Evolutionary conservation across 2,113 vertebrate genomes (phyloP).

Genomic region (Hystrix cristata): DNA sequence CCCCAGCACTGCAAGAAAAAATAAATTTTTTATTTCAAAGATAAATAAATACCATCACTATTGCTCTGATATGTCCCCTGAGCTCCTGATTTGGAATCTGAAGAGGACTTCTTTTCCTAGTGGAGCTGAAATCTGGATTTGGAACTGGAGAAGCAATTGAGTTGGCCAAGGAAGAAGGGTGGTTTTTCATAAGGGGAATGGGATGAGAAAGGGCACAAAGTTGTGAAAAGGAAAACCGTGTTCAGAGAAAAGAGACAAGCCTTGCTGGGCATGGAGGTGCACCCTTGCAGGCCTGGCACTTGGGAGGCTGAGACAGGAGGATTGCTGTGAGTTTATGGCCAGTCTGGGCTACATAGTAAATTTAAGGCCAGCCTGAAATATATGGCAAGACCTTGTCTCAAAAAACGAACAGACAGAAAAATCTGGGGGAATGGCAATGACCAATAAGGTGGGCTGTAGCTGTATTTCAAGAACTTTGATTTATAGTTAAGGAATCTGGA

Average conservation of each 20-base stretch:
- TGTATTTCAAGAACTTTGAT: not conserved
- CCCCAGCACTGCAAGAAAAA: not conserved
- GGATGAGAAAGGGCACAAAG: not conserved
- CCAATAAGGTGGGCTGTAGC: not conserved
- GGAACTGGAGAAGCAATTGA: not conserved
- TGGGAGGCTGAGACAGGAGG: not conserved
- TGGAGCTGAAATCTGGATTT: slow-evolving; percentile 20
- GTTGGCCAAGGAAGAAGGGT: not conserved
- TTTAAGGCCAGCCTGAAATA: not conserved
- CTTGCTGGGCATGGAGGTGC: not conserved
- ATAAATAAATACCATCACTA: not conserved
- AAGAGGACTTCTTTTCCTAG: not conserved
- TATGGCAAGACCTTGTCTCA: not conserved
- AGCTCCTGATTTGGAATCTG: not conserved
- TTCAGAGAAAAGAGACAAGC: slow-evolving; percentile 1
- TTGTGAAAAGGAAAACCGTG: not conserved
- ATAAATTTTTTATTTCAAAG: not conserved
- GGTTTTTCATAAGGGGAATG: not conserved
- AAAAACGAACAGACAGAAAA: not conserved
- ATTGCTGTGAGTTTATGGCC: not conserved
- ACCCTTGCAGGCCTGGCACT: not conserved
- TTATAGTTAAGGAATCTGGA: not conserved
- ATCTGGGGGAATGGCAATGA: not conserved
- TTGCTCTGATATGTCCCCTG: not conserved
- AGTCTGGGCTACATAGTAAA: not conserved